These are phyloP conservation scores for Drosophila bocki DNA, from an alignment of 1,140 invertebrate genomes.

Conservation along the genomic window DNA sequence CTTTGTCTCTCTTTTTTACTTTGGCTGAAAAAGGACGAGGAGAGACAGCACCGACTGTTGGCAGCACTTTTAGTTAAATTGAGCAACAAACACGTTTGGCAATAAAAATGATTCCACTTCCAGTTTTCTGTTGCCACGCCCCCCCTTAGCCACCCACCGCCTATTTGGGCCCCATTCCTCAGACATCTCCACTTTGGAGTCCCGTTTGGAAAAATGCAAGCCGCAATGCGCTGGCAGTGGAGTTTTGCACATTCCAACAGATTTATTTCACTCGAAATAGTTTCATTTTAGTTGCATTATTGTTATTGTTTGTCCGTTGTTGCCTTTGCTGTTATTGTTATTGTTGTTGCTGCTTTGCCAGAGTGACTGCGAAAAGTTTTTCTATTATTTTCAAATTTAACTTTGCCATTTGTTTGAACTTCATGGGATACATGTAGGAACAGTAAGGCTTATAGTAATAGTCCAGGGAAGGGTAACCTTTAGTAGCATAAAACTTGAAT, in stretches of 20 bases:
- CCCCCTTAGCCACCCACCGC: not conserved
- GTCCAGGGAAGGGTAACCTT: not conserved
- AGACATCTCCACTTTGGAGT: constrained; percentile 15
- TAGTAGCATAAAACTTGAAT: not conserved
- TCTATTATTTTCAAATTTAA: constrained; percentile 84
- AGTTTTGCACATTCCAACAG: constrained; percentile 82
- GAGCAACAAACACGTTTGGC: constrained; percentile 83
- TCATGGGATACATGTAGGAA: constrained; percentile 53
- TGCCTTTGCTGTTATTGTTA: constrained; percentile 34
- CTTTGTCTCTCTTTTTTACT: constrained; percentile 4
- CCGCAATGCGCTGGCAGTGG: constrained; percentile 76
- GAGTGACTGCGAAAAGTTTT: constrained; percentile 79
- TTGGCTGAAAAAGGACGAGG: constrained; percentile 8
- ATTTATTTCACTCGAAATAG: constrained; percentile 84
- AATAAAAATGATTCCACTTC: constrained; percentile 77
- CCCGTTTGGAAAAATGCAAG: constrained; percentile 57
- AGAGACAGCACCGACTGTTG: constrained; percentile 56
- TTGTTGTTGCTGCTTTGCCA: constrained; percentile 52
- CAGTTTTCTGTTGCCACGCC: constrained; percentile 28
- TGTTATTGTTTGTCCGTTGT: constrained; percentile 73
- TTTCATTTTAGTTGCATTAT: constrained; percentile 83
- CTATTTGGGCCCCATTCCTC: constrained; percentile 3
- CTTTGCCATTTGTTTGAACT: constrained; percentile 83
- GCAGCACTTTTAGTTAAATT: constrained; percentile 82
- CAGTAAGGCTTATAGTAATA: constrained; percentile 1